Evolutionary conservation across 2,888 invertebrate species (phyloP).

Genomic region (Mechanitis messenoides): DNA sequence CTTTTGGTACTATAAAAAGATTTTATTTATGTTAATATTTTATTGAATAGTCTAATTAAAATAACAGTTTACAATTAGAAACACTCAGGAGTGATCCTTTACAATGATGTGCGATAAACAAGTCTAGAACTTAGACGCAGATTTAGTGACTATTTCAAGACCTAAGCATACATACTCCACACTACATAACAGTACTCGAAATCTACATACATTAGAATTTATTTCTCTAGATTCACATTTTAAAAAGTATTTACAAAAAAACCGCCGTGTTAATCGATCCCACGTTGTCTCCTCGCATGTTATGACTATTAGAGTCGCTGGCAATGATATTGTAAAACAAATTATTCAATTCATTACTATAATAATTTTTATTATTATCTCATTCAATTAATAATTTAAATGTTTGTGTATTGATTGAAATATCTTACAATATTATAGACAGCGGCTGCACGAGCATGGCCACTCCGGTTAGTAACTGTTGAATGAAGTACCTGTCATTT

Average conservation of each 20-base stretch:
- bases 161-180: conserved; percentile 23
- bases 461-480: too few species aligned
- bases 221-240: conserved; percentile 35
- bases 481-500: background rate
- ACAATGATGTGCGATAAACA: conserved; percentile 12
- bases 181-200: conserved; percentile 40
- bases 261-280: conserved; percentile 14
- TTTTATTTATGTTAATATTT: conserved; percentile 27
- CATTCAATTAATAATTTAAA: background rate
- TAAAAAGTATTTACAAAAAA: conserved; percentile 63
- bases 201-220: conserved; percentile 46
- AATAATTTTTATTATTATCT: too few species aligned
- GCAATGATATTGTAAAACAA: too few species aligned
- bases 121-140: conserved; percentile 4
- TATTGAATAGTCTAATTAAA: conserved; percentile 23
- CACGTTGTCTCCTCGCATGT: too few species aligned
- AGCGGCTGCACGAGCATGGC: background rate
- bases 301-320: too few species aligned
- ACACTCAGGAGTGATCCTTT: conserved; percentile 15
- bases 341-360: too few species aligned
- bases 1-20: conserved; percentile 5
- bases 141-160: background rate
- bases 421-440: background rate
- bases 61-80: conserved; percentile 20
- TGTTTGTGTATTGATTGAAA: background rate